These are phyloP conservation scores for Phlogophora meticulosa DNA, from an alignment of 2,888 invertebrate genomes.

Conservation along the genomic window DNA sequence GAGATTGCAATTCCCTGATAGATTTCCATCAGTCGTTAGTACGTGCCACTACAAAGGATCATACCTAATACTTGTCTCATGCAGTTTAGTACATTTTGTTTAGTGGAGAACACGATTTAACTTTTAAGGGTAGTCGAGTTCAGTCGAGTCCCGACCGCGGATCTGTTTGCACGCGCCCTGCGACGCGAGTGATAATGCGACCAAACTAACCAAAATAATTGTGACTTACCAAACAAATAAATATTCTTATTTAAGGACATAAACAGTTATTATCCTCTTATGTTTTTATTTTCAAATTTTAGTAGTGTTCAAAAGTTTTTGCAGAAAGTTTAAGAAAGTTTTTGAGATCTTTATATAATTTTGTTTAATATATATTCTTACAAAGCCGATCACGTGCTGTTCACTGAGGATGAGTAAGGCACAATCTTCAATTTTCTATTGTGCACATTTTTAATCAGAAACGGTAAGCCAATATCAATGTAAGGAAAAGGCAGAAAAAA, in stretches of 20 bases:
- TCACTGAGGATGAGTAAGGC: neutral
- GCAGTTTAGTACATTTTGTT: constrained; percentile 54
- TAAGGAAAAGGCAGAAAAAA: constrained; percentile 31
- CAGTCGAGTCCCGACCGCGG: constrained; percentile 66
- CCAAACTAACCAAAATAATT: constrained; percentile 24
- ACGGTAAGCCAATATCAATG: constrained; percentile 45
- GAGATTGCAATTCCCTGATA: constrained; percentile 24
- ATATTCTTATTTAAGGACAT: neutral
- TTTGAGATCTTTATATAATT: constrained; percentile 7
- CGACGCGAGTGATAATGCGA: constrained; percentile 42
- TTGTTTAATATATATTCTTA: constrained; percentile 7
- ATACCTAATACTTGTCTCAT: constrained; percentile 44
- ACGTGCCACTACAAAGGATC: constrained; percentile 39
- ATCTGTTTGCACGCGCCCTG: constrained; percentile 56
- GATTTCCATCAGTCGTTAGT: constrained; percentile 32
- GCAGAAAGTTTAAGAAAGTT: constrained; percentile 57
- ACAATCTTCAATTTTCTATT: constrained; percentile 13
- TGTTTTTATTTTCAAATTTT: neutral
- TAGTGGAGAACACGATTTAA: constrained; percentile 38
- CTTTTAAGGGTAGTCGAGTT: constrained; percentile 38
- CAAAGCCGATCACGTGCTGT: constrained; percentile 3
- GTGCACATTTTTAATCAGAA: constrained; percentile 35
- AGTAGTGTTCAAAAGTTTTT: constrained; percentile 30
- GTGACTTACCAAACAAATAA: constrained; percentile 37
- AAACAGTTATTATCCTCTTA: neutral